phyloP scores from a whole-genome alignment of 37 sponge, comb jelly and placozoan species.

The Axinella damicornis region DNA sequence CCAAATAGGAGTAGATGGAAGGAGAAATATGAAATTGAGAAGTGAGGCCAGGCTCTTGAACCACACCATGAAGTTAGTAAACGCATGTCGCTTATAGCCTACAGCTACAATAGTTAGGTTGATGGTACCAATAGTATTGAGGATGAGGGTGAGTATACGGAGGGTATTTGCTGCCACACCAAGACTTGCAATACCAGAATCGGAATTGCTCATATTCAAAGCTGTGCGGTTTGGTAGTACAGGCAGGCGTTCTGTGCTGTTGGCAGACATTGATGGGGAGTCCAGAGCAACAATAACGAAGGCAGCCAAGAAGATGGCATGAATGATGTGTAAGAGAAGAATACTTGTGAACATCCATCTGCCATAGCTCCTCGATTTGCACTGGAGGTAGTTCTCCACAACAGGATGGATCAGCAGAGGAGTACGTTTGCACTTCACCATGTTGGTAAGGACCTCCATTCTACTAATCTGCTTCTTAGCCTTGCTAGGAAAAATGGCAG shows the following conservation, averaged over 20 bases:
- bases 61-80: too few relatives aligned
- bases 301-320: slow-evolving; percentile 49
- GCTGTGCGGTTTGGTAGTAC: too few relatives aligned
- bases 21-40: slow-evolving; percentile 3
- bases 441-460: slow-evolving; percentile 42
- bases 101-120: too few relatives aligned
- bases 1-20: slow-evolving; percentile 34
- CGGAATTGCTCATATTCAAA: too few relatives aligned
- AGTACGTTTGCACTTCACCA: slow-evolving; percentile 67
- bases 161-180: too few relatives aligned
- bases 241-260: too few relatives aligned
- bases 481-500: not conserved
- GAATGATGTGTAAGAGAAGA: not conserved
- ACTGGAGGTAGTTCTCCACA: slow-evolving; percentile 52
- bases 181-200: too few relatives aligned
- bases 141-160: too few relatives aligned
- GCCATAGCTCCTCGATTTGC: slow-evolving; percentile 84
- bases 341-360: slow-evolving; percentile 30
- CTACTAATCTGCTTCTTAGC: not conserved
- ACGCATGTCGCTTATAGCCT: too few relatives aligned
- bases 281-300: slow-evolving; percentile 54
- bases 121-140: too few relatives aligned
- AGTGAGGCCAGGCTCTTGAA: too few relatives aligned
- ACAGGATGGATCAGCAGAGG: slow-evolving; percentile 74
- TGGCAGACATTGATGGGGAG: not conserved